phyloP scores from a whole-genome alignment of 2,797 vertebrate species.

The Fratercula arctica region DNA sequence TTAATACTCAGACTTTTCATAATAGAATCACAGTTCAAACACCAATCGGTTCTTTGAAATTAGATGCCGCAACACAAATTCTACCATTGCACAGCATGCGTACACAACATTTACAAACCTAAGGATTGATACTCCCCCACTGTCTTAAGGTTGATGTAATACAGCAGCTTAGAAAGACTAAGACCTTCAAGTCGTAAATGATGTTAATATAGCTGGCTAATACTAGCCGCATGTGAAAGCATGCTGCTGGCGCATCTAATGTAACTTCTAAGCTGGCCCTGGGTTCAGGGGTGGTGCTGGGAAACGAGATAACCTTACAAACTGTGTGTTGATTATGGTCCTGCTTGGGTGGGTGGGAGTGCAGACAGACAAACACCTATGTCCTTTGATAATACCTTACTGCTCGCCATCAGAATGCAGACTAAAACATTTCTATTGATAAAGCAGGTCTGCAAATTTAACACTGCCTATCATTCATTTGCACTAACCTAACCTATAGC shows the following conservation, averaged over 20 bases:
- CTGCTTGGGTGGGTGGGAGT: background rate
- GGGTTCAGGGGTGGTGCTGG: background rate
- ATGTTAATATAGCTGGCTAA: background rate
- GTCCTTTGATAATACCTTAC: background rate
- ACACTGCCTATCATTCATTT: background rate
- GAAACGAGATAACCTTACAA: background rate
- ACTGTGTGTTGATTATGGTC: background rate
- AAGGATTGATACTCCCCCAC: background rate
- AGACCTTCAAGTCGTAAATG: background rate
- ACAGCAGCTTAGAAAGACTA: background rate
- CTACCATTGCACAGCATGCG: background rate
- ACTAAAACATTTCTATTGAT: background rate
- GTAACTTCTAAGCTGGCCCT: background rate
- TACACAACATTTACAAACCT: accelerated
- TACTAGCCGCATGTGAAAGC: background rate
- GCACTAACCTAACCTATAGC: background rate
- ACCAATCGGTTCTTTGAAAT: accelerated
- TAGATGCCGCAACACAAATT: background rate
- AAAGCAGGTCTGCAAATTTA: background rate
- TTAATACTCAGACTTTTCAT: background rate
- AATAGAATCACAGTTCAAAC: background rate
- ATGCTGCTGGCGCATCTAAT: background rate
- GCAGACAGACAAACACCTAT: background rate
- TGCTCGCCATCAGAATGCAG: background rate
- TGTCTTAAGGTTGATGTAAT: background rate